Percentiles rank a stretch among this genome's conserved stretches.
phyloP scores from a whole-genome alignment of 1,140 invertebrate genomes.

The Araneus ventricosus region DNA sequence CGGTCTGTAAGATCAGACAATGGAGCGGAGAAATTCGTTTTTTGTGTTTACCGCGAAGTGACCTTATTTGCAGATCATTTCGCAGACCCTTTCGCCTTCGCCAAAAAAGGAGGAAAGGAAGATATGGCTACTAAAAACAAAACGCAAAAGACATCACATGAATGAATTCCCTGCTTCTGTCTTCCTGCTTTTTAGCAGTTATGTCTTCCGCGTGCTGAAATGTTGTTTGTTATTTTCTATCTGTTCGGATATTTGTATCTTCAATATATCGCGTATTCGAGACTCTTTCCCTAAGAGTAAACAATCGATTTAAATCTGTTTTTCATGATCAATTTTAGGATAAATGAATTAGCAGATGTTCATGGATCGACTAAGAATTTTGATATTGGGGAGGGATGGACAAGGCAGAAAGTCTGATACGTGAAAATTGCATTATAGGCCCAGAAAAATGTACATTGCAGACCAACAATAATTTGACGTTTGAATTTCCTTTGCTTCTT shows the following conservation, averaged over 20 bases:
- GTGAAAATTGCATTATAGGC: too few relatives aligned
- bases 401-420: too few relatives aligned
- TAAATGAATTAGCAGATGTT: neutral
- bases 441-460: too few relatives aligned
- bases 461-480: too few relatives aligned
- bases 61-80: conserved; percentile 35
- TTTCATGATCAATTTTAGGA: neutral
- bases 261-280: neutral
- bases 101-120: conserved; percentile 14
- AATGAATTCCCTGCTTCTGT: neutral
- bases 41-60: conserved; percentile 12
- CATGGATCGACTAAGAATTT: too few relatives aligned
- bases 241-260: neutral
- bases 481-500: too few relatives aligned
- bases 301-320: neutral
- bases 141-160: neutral
- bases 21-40: neutral
- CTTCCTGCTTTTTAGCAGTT: neutral
- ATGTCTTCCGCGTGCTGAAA: conserved; percentile 6
- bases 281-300: too few relatives aligned
- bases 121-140: neutral
- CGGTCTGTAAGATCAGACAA: conserved; percentile 3
- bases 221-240: neutral
- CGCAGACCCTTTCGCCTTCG: neutral
- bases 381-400: too few relatives aligned